These are phyloP conservation scores for Thecocarcelia acutangulata DNA, from an alignment of 2,888 invertebrate genomes.

Conservation along the genomic window DNA sequence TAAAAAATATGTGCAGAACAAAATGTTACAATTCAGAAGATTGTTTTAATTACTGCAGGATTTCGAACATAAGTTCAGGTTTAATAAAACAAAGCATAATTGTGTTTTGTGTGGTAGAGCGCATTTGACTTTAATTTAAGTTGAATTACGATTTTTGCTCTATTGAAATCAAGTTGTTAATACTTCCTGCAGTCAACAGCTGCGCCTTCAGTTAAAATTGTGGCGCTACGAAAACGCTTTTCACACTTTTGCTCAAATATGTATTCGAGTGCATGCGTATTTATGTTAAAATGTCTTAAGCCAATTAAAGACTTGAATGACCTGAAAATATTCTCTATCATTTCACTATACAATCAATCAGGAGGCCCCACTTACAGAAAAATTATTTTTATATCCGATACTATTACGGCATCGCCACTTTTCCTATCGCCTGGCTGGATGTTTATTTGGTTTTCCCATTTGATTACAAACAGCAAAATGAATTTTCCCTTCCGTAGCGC, in stretches of 20 bases:
- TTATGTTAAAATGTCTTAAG: not conserved
- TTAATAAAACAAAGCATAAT: conserved; percentile 16
- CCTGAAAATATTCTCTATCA: conserved; percentile 18
- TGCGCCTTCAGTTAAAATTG: not conserved
- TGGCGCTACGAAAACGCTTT: conserved; percentile 32
- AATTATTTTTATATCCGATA: conserved; percentile 48
- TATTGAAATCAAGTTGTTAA: conserved; percentile 24
- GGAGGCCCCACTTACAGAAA: conserved; percentile 24
- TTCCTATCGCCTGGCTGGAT: not conserved
- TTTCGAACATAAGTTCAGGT: not conserved
- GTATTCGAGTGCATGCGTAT: too few relatives aligned
- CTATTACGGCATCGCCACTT: conserved; percentile 48
- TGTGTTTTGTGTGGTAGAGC: conserved; percentile 3
- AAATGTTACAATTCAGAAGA: not conserved
- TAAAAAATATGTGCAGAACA: conserved; percentile 1
- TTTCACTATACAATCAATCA: conserved; percentile 14
- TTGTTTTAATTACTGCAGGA: not conserved
- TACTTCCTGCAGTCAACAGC: conserved; percentile 29
- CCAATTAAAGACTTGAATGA: conserved; percentile 1
- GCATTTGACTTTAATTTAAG: not conserved
- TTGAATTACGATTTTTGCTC: not conserved
- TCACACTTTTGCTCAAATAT: too few relatives aligned
- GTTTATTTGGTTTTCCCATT: conserved; percentile 9
- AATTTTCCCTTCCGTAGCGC: too few relatives aligned
- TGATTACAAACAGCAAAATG: not conserved